Conservation (phyloP, 2,113 vertebrate species). For the Otocyon megalotis region DNA sequence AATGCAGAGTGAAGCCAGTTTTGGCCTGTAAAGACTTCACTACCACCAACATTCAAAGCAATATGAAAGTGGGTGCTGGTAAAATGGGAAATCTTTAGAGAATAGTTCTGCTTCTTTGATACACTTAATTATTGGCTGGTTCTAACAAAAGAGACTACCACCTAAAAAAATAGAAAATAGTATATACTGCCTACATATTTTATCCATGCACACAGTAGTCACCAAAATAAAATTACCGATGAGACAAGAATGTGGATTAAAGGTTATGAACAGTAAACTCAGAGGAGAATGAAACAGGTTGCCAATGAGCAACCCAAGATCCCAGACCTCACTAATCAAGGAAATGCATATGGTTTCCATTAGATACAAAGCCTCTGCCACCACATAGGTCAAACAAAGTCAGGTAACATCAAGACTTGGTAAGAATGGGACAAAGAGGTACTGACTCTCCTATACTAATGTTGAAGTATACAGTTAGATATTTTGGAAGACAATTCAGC, state of each 20-base stretch:
- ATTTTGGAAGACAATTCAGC: background rate
- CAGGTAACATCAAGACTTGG: background rate
- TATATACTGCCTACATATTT: background rate
- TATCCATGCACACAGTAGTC: background rate
- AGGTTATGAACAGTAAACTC: background rate
- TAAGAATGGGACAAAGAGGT: background rate
- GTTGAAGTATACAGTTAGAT: background rate
- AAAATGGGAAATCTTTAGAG: constrained; percentile 4
- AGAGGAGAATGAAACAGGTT: background rate
- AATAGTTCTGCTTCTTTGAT: background rate
- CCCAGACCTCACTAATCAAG: background rate
- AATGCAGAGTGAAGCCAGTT: background rate
- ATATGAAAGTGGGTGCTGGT: background rate
- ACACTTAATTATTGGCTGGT: background rate
- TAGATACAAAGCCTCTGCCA: background rate
- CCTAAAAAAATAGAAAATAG: background rate
- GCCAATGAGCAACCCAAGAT: background rate
- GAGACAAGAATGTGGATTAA: background rate
- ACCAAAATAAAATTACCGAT: constrained; percentile 6
- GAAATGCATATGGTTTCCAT: background rate
- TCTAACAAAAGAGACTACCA: background rate
- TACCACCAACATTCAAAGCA: background rate
- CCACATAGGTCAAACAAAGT: background rate
- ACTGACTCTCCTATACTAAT: background rate
- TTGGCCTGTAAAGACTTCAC: background rate